Percentiles rank a stretch among this genome's conserved stretches.
These are phyloP conservation scores for Slavum lentiscoides DNA, from an alignment of 2,888 invertebrate genomes.

Conservation along the genomic window DNA sequence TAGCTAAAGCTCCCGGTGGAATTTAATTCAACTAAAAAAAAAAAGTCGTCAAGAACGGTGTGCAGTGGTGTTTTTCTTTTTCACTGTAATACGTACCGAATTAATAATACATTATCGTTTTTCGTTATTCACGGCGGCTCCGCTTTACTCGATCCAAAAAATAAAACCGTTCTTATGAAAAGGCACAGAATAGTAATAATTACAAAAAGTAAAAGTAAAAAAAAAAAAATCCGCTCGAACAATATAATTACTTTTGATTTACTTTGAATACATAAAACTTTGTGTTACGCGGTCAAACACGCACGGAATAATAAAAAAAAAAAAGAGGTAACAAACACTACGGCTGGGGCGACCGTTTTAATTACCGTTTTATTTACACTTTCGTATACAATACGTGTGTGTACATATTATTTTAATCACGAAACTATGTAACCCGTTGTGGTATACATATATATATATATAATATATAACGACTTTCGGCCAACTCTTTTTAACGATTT, in stretches of 20 bases:
- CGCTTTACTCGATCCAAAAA: no score
- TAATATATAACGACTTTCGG: no score
- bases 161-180: constrained; percentile 4
- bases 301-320: constrained; percentile 8
- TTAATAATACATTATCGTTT: no score
- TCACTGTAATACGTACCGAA: no score
- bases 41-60: no score
- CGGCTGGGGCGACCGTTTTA: neutral
- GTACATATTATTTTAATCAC: constrained; percentile 17
- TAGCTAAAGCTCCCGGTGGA: no score
- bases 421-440: constrained; percentile 23
- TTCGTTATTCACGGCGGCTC: neutral
- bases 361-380: neutral
- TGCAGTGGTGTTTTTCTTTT: no score
- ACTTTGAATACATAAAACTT: constrained; percentile 27
- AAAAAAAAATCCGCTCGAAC: constrained; percentile 11
- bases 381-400: neutral
- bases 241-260: constrained; percentile 40
- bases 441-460: no score
- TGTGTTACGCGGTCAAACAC: constrained; percentile 35
- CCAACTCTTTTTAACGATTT: no score
- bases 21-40: no score
- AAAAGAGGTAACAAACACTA: neutral
- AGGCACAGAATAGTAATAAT: neutral
- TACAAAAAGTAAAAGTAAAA: neutral